Base-by-base conservation (phyloP, 2,888 invertebrate genomes). In the Troides oblongomaculatus region DNA sequence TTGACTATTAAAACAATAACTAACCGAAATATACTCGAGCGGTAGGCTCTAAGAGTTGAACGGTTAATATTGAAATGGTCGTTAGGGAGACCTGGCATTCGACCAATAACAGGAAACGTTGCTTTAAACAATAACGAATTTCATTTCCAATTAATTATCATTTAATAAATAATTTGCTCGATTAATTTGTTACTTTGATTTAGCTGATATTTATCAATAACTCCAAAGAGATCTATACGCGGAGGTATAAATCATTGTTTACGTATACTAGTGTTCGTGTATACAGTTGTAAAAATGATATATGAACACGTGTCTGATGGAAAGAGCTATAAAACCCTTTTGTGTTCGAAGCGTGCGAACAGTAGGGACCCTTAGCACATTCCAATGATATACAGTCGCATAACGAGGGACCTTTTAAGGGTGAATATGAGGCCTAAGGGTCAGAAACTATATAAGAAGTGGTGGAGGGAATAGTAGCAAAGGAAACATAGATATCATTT, bases 351-450 rank as follows among this genome's bases (percentile, higher is more conserved):
- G 74, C 75, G 75, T 76, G 74, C 73, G 74, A 77, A 72, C 75
- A 75, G 71, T 73, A 75, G 74, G 23, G 43, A 73, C 77, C 77
- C 77, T 77, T 74, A 75, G 78, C 80, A 82, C 80, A 84, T 84
- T 84, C 83, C 80, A 82, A 81, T 82, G 83, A 76, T 78, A 75
- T 79, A 81, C 80, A 76, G 72, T 76, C 77, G 71, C 75, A 79
- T 82, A 82, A 82, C 81, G 81, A 82, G 79, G 76, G 73, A 71
- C 73, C 77, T 74, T 75, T 76, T 76, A 74, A 80, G 81, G 81
- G 78, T 77, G 69, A 74, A 75, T 71, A 76, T 74, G 75, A 78
- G 78, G 76, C 78, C 73, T 75, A 74, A 74, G 70, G 74, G 74
- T 72, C 72, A 70, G 69, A 70, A 74, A 67, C 65, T 67, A 68